Conservation (phyloP, 2,113 vertebrate species). For the Glareola pratincola region DNA sequence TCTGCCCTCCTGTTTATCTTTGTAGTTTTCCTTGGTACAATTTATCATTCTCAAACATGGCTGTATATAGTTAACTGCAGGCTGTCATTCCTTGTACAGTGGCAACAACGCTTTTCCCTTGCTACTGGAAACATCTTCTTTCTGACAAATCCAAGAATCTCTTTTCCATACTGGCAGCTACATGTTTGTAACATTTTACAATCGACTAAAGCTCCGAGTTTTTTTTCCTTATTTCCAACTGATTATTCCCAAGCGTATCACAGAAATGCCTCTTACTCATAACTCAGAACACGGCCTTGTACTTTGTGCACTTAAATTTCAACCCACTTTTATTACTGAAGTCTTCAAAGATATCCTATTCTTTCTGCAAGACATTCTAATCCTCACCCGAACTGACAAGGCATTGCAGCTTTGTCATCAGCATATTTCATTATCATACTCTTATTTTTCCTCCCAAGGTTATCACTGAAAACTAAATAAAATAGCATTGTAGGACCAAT, state of each 20-base stretch:
- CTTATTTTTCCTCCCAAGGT: not conserved
- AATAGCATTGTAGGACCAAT: not conserved
- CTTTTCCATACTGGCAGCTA: not conserved
- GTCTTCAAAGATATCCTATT: not conserved
- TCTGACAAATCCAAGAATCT: not conserved
- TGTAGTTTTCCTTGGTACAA: not conserved
- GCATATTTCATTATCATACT: not conserved
- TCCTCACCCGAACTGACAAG: not conserved
- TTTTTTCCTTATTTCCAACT: not conserved
- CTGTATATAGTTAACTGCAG: not conserved
- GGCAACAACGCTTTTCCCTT: not conserved
- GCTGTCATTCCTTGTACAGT: not conserved
- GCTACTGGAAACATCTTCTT: not conserved
- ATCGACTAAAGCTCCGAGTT: not conserved
- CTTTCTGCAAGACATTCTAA: not conserved
- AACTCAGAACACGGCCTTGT: not conserved
- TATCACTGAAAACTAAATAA: not conserved
- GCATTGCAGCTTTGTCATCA: not conserved
- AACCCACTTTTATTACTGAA: not conserved
- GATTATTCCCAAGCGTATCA: not conserved
- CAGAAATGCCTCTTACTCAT: not conserved
- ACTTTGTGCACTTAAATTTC: not conserved
- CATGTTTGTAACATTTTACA: not conserved
- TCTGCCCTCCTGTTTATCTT: not conserved
- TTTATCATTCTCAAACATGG: not conserved